Evolutionary conservation across 1,140 invertebrate genomes (phyloP).

Genomic region (Leptinotarsa undecemlineata): DNA sequence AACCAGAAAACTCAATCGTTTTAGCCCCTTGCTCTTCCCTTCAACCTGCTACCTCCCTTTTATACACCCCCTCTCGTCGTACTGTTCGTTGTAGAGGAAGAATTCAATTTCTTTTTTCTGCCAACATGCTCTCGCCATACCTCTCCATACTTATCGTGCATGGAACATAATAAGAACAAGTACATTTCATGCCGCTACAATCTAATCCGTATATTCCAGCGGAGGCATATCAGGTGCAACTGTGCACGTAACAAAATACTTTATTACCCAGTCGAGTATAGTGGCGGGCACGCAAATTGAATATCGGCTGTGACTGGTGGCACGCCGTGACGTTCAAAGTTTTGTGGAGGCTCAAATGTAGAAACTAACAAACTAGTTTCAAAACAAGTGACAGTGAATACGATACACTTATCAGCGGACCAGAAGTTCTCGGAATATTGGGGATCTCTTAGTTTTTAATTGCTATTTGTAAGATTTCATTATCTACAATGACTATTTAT

Average conservation of each 20-base stretch:
- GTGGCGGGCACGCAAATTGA: conserved; percentile 14
- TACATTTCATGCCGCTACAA: conserved; percentile 4
- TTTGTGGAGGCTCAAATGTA: too few species aligned
- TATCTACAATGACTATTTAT: too few species aligned
- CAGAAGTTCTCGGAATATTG: too few species aligned
- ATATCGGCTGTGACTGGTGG: conserved; percentile 1
- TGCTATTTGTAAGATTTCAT: too few species aligned
- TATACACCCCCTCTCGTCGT: background rate
- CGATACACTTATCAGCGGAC: too few species aligned
- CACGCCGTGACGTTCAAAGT: background rate
- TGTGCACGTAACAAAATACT: conserved; percentile 11
- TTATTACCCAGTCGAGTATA: conserved; percentile 5
- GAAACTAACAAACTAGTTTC: too few species aligned
- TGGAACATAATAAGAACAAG: conserved; percentile 8
- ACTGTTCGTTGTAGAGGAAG: background rate
- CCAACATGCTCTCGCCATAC: background rate
- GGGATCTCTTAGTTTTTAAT: too few species aligned
- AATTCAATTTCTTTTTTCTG: background rate
- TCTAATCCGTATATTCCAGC: conserved; percentile 6
- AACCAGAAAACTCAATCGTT: background rate
- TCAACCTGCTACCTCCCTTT: background rate
- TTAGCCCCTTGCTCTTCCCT: background rate
- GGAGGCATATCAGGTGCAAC: conserved; percentile 14
- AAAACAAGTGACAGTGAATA: too few species aligned
- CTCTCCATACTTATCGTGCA: background rate